Conservation (phyloP, 2,797 vertebrate genomes). For the Rhinatrema bivittatum region DNA sequence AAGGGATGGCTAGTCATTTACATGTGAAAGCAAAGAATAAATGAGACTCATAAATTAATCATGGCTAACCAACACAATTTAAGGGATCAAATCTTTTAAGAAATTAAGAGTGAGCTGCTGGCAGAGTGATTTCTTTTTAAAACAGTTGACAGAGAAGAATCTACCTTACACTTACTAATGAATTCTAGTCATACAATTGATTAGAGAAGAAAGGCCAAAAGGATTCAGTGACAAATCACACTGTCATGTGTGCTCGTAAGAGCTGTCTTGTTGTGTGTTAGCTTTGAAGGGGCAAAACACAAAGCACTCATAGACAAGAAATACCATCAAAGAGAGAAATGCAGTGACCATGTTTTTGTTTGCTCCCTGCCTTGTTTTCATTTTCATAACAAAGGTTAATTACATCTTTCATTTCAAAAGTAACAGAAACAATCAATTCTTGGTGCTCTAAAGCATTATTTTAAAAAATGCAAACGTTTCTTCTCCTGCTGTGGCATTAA, state of each 20-base stretch:
- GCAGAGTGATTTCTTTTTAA: constrained; percentile 29
- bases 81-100: constrained; percentile 48
- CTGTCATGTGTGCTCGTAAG: not conserved
- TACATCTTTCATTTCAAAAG: not conserved
- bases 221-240: not conserved
- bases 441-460: not conserved
- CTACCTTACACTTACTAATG: constrained; percentile 30
- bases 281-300: constrained; percentile 7
- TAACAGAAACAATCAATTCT: not conserved
- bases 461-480: not conserved
- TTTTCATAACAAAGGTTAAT: constrained; percentile 3
- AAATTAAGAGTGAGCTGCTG: constrained; percentile 36
- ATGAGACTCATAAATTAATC: constrained; percentile 55
- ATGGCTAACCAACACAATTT: constrained; percentile 49
- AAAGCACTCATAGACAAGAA: not conserved
- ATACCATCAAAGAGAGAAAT: not conserved
- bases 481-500: not conserved
- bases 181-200: constrained; percentile 22
- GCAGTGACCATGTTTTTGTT: constrained; percentile 7
- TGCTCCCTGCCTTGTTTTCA: constrained; percentile 9
- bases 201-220: constrained; percentile 8
- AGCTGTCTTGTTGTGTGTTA: not conserved
- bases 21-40: constrained; percentile 47
- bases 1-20: constrained; percentile 42
- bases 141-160: constrained; percentile 42